Base-by-base conservation (phyloP, 2,797 vertebrate genomes). In the Oreochromis mossambicus region DNA sequence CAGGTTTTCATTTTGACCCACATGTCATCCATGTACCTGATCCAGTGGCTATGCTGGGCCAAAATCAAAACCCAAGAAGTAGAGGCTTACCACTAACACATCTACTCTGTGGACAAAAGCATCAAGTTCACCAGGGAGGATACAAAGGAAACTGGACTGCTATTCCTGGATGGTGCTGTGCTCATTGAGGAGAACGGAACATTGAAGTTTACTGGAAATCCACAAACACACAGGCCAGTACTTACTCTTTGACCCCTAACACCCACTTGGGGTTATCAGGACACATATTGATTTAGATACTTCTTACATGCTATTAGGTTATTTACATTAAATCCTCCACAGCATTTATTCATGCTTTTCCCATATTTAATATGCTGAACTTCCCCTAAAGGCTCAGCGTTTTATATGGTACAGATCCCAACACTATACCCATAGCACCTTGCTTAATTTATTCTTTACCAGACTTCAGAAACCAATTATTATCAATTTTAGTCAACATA, bases 381-480 rank as follows among this genome's bases (percentile, higher is more conserved):
- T 84, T 50, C 4, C 5, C 13, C 10, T 14, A n/a, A n/a, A 21
- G 6, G 5, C 14, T 87, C 9, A 12, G 2, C n/a, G 21, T 78
- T 79, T 73, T 14, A 84, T 19, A 73, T 41, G 1, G 1, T 38
- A 68, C 38, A 78, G 19, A 80, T 56, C 66, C 51, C 15, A 77
- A 61, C 34, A 12, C 19, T 73, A 85, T 4, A 43, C 43, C 46
- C 13, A 58, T 48, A 34, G 56, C 19, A 55, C 76, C 36, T 66
- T 51, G 14, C 50, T 34, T 48, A 3, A 81, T 76, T 87, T 46
- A 79, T 46, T 52, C 55, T 79, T 82, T 78, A 26, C 24, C 46
- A 32, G 80, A 82, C 8, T 78, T 63, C 43, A 80, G 46, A 24
- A 80, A 76, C 81, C 66, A 88, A 79, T 89, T 32, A 83, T n/a